phyloP scores from a whole-genome alignment of 1,140 invertebrate species.

The Odontomachus brunneus region DNA sequence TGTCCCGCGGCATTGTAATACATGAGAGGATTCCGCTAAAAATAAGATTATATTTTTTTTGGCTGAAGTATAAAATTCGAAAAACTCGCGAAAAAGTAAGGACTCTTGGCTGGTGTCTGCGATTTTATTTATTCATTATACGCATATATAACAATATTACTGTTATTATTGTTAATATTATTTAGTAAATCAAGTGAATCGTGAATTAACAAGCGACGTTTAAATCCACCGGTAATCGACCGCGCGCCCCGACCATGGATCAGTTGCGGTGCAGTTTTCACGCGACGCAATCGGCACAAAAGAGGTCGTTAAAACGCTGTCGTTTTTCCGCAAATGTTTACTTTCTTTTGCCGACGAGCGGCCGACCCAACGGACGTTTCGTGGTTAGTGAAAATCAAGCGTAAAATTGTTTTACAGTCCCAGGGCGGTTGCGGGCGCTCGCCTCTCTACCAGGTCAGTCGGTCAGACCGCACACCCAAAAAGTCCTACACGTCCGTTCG shows the following conservation, averaged over 20 bases:
- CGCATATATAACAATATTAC: no score
- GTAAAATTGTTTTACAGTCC: slow-evolving; percentile 56
- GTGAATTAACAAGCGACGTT: not conserved
- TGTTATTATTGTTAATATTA: not conserved
- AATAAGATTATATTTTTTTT: no score
- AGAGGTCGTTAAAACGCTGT: not conserved
- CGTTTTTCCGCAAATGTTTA: slow-evolving; percentile 53
- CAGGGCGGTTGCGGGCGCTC: not conserved
- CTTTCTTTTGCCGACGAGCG: slow-evolving; percentile 26
- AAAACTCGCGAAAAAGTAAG: no score
- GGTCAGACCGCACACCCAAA: slow-evolving; percentile 64
- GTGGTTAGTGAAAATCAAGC: slow-evolving; percentile 64
- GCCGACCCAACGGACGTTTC: slow-evolving; percentile 38
- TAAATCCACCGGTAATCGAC: not conserved
- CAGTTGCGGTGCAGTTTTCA: not conserved
- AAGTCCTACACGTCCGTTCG: slow-evolving; percentile 48
- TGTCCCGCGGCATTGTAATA: no score
- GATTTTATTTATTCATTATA: no score
- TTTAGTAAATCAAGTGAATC: not conserved
- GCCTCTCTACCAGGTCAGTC: slow-evolving; percentile 71
- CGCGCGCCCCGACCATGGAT: not conserved
- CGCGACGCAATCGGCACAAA: not conserved
- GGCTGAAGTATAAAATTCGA: no score
- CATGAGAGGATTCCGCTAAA: no score
- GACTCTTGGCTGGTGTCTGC: no score